Conservation (phyloP, 1,140 invertebrate species). For the Mactra quadrangularis region DNA sequence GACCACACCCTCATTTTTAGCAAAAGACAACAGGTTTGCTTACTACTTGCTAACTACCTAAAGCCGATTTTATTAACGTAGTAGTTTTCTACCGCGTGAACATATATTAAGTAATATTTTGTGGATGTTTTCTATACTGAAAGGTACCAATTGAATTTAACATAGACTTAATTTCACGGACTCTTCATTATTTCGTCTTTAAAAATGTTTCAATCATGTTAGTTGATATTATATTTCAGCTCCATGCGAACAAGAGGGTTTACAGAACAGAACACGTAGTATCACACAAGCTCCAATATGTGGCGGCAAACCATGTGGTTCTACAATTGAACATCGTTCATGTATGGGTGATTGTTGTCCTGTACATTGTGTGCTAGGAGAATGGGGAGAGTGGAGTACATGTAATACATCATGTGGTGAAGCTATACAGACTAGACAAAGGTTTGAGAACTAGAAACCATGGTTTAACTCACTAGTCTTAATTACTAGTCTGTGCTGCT, state of each 20-base stretch:
- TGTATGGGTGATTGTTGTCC: slow-evolving; percentile 66
- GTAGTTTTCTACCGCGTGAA: too few relatives aligned
- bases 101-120: too few relatives aligned
- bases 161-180: too few relatives aligned
- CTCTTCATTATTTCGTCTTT: too few relatives aligned
- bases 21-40: too few relatives aligned
- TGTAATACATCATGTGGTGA: slow-evolving; percentile 65
- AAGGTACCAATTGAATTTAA: too few relatives aligned
- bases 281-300: slow-evolving; percentile 57
- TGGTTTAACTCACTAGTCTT: neutral
- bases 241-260: slow-evolving; percentile 65
- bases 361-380: slow-evolving; percentile 65
- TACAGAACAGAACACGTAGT: slow-evolving; percentile 24
- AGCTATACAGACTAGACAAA: slow-evolving; percentile 45
- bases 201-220: too few relatives aligned
- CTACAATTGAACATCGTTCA: slow-evolving; percentile 17
- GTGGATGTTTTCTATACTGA: too few relatives aligned
- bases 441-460: slow-evolving; percentile 6
- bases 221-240: slow-evolving; percentile 50
- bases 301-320: slow-evolving; percentile 61
- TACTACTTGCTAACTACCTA: too few relatives aligned
- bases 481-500: too few relatives aligned
- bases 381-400: slow-evolving; percentile 65
- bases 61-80: too few relatives aligned
- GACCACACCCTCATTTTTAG: too few relatives aligned